Percentiles rank a stretch among this genome's conserved stretches.
Conservation (phyloP, 2,888 invertebrate genomes). For the Pammene fasciana region DNA sequence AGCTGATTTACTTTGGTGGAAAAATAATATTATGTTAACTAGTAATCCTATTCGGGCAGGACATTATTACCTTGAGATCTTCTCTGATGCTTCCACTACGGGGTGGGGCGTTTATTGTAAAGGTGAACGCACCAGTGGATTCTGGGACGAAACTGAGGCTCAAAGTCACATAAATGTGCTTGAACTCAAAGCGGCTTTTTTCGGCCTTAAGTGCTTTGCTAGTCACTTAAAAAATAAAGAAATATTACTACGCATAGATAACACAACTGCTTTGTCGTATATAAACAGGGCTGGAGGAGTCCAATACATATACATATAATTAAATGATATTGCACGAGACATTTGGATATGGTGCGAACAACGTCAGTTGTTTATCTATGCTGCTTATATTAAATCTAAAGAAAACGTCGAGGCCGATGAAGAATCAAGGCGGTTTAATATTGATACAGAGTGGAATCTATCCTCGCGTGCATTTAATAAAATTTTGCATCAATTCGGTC, state of each 20-base stretch:
- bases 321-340: constrained; percentile 36
- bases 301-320: constrained; percentile 39
- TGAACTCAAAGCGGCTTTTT: constrained; percentile 40
- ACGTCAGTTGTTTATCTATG: constrained; percentile 15
- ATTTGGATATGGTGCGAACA: constrained; percentile 16
- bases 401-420: constrained; percentile 39
- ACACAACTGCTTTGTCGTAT: constrained; percentile 44
- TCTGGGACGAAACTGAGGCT: constrained; percentile 24
- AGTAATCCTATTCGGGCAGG: not conserved
- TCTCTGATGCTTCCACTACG: constrained; percentile 39
- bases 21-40: not conserved
- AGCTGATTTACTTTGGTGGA: constrained; percentile 13
- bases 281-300: constrained; percentile 42
- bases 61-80: constrained; percentile 38
- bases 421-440: constrained; percentile 21
- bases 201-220: constrained; percentile 41
- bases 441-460: constrained; percentile 35
- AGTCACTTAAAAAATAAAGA: constrained; percentile 19
- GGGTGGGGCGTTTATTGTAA: constrained; percentile 41
- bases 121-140: constrained; percentile 26
- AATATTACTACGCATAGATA: constrained; percentile 43
- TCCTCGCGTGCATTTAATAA: constrained; percentile 15
- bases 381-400: constrained; percentile 39
- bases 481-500: not conserved
- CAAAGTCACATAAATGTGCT: constrained; percentile 36